Base-by-base conservation (phyloP, 1,140 invertebrate species). In the Marisa cornuarietis region DNA sequence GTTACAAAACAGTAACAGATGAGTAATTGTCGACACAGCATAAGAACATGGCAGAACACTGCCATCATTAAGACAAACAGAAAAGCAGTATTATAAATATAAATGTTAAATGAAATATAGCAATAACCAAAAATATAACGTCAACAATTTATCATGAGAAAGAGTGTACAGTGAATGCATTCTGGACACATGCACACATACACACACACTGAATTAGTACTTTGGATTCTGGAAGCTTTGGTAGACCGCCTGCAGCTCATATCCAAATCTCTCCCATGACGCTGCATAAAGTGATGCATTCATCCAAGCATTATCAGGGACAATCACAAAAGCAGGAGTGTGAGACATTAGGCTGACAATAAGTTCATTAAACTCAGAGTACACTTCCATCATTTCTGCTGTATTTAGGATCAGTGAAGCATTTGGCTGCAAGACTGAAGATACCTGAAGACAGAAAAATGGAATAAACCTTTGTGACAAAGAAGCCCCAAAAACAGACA, bases 241-340 rank as follows among this genome's bases (percentile, higher is more conserved):
- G n/a, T 24, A 61, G n/a, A 79, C 6, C 26, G 49, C 42, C 52
- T 79, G 14, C 61, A 79, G 31, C 52, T 71, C 52, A 20, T 71
- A 11, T 14, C 68, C 13, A 24, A 79, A 42, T 72, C 20, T 61
- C 52, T 62, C 54, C 77, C 77, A 79, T 13, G 52, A 42, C 10
- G 51, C 49, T 42, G 66, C 77, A 52, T 79, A 79, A 54, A 79
- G 54, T 2, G 14, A 24, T 20, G 69, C 69, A 62, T 79, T 72
- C 77, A 79, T 79, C 77, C 77, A 79, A 54, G n/a, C 52, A 3
- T 72, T 26, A 16, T 62, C 24, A 13, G 61, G 22, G 8, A 42
- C 7, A 24, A 63, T 54, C 26, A 79, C n/a, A 54, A 79, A n/a
- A n/a, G 68, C 62, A 8, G 77, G 77, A 4, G 52, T 49, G 42